Percentiles rank a stretch among this genome's conserved stretches.
Evolutionary conservation across 2,113 vertebrate species (phyloP).

Genomic region (Athene cunicularia): DNA sequence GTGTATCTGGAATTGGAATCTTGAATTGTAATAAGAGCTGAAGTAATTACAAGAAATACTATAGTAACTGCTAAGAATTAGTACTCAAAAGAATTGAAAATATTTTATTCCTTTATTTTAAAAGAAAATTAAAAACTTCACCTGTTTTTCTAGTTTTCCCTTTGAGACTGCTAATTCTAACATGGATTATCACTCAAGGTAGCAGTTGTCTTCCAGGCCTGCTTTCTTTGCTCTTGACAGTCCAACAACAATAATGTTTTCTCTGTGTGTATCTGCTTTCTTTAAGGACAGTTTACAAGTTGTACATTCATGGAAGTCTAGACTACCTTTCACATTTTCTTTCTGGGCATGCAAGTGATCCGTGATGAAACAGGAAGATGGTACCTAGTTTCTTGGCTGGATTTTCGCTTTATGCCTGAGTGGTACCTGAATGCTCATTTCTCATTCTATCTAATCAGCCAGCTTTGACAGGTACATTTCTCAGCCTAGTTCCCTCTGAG

Average conservation of each 20-base stretch:
- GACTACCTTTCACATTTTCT: background rate
- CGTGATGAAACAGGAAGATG: background rate
- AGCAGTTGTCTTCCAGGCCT: background rate
- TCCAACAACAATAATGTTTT: background rate
- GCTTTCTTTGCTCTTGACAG: background rate
- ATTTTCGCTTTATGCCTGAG: background rate
- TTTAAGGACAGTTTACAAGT: background rate
- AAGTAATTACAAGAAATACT: background rate
- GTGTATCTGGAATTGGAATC: background rate
- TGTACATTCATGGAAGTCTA: background rate
- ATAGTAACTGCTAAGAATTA: background rate
- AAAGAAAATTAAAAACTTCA: background rate
- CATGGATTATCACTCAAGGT: background rate
- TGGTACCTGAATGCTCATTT: background rate
- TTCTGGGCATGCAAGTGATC: background rate
- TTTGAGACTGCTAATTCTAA: background rate
- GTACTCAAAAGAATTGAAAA: background rate
- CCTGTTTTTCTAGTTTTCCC: background rate
- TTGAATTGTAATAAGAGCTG: background rate
- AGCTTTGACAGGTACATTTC: background rate
- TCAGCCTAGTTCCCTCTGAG: background rate
- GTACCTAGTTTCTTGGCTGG: background rate
- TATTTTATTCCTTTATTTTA: background rate
- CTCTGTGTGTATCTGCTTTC: background rate
- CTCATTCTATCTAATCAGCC: background rate